Conservation (phyloP, 2,888 invertebrate species). For the Meghimatium bilineatum region DNA sequence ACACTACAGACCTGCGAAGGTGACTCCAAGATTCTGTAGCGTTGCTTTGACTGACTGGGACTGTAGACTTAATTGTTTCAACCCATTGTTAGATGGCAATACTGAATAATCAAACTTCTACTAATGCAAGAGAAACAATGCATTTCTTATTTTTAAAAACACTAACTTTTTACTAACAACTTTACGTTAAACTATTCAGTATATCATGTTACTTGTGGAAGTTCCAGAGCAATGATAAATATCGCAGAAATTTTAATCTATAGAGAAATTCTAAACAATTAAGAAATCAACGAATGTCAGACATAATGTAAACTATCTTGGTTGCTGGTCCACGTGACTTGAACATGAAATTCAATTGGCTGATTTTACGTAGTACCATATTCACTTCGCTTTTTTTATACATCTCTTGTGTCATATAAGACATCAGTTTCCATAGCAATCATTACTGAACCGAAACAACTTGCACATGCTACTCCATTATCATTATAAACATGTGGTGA, state of each 20-base stretch:
- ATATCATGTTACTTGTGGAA: not conserved
- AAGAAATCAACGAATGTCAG: conserved; percentile 44
- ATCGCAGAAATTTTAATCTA: not conserved
- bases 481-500: not conserved
- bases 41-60: too few relatives aligned
- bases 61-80: too few relatives aligned
- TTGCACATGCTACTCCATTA: not conserved
- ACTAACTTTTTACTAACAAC: not conserved
- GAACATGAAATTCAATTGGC: conserved; percentile 37
- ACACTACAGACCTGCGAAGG: too few relatives aligned
- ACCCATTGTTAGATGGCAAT: not conserved
- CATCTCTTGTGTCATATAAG: not conserved
- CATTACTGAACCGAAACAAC: not conserved
- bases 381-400: not conserved
- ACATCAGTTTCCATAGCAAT: not conserved
- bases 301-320: conserved; percentile 73
- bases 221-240: not conserved
- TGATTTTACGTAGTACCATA: not conserved
- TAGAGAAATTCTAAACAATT: not conserved
- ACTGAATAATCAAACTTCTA: not conserved
- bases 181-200: not conserved
- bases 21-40: too few relatives aligned
- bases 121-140: not conserved
- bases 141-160: not conserved
- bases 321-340: conserved; percentile 72